Conservation (phyloP, 2,797 vertebrate species). For the Pseudopleuronectes americanus region DNA sequence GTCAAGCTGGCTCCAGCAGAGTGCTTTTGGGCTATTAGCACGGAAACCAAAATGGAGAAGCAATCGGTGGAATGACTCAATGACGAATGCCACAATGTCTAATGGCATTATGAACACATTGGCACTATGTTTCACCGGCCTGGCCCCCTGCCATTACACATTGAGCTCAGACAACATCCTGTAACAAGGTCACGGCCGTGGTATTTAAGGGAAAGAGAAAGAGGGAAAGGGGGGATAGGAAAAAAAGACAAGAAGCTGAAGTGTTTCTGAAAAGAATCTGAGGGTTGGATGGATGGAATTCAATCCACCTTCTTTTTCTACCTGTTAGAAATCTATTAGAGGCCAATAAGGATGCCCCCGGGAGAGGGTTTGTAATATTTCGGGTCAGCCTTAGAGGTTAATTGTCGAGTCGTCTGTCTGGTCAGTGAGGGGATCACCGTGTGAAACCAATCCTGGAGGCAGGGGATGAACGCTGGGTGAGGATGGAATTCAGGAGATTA, state of each 20-base stretch:
- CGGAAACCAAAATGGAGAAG: conserved; percentile 56
- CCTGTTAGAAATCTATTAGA: conserved; percentile 80
- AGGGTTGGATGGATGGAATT: conserved; percentile 58
- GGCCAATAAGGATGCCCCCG: conserved; percentile 68
- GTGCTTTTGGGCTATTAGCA: conserved; percentile 62
- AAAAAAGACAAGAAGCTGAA: conserved; percentile 49
- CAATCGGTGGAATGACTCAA: conserved; percentile 40
- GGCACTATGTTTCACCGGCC: conserved; percentile 18
- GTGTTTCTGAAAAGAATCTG: conserved; percentile 50
- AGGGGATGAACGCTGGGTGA: conserved; percentile 68
- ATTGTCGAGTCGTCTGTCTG: conserved; percentile 81
- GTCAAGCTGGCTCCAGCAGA: conserved; percentile 69
- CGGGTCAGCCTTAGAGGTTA: conserved; percentile 82
- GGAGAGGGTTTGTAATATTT: conserved; percentile 77
- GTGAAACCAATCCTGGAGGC: conserved; percentile 75
- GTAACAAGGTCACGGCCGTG: conserved; percentile 38
- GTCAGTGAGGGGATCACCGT: conserved; percentile 75
- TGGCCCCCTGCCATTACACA: conserved; percentile 14
- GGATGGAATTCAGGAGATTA: conserved; percentile 78
- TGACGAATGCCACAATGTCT: conserved; percentile 28
- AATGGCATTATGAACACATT: conserved; percentile 53
- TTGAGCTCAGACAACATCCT: conserved; percentile 35
- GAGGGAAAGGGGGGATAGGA: neutral
- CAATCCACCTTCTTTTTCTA: conserved; percentile 65
- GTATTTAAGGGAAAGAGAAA: conserved; percentile 40